These are phyloP conservation scores for Oscheius myriophilus DNA, from an alignment of 2,888 invertebrate species.

Conservation along the genomic window DNA sequence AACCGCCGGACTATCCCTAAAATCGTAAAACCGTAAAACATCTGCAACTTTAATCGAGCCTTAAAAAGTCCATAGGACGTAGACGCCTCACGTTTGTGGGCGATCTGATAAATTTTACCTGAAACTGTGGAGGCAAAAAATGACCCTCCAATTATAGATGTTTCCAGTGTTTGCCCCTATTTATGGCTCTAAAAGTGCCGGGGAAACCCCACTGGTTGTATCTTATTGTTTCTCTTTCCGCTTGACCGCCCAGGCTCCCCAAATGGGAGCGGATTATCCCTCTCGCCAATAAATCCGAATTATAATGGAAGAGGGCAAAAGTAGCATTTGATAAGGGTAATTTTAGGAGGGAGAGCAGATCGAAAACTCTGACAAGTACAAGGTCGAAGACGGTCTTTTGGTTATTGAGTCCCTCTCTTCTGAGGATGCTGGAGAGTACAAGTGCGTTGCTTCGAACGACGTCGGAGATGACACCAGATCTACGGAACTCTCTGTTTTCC, in stretches of 20 bases:
- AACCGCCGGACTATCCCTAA: too few relatives aligned
- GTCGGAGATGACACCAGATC: conserved; percentile 42
- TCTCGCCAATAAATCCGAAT: background rate
- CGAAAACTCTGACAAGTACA: conserved; percentile 52
- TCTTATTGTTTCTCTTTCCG: conserved; percentile 27
- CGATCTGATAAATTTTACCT: too few relatives aligned
- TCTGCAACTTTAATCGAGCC: too few relatives aligned
- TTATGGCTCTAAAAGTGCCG: background rate
- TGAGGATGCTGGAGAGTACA: conserved; percentile 53
- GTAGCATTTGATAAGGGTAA: background rate
- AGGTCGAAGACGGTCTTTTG: conserved; percentile 55
- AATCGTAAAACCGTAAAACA: too few relatives aligned
- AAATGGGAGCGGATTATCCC: conserved; percentile 26
- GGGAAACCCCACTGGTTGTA: conserved; percentile 24
- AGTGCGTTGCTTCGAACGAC: conserved; percentile 53
- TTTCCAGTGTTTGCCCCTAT: too few relatives aligned
- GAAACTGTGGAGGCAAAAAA: too few relatives aligned
- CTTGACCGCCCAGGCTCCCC: conserved; percentile 19
- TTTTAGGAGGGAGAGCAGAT: conserved; percentile 48
- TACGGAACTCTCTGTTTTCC: conserved; percentile 42
- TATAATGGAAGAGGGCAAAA: too few relatives aligned
- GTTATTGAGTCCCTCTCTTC: conserved; percentile 48
- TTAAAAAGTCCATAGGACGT: too few relatives aligned
- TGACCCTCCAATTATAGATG: too few relatives aligned
- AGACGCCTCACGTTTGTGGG: too few relatives aligned